Base-by-base conservation (phyloP, 1,140 invertebrate species). In the Phortica variegata region DNA sequence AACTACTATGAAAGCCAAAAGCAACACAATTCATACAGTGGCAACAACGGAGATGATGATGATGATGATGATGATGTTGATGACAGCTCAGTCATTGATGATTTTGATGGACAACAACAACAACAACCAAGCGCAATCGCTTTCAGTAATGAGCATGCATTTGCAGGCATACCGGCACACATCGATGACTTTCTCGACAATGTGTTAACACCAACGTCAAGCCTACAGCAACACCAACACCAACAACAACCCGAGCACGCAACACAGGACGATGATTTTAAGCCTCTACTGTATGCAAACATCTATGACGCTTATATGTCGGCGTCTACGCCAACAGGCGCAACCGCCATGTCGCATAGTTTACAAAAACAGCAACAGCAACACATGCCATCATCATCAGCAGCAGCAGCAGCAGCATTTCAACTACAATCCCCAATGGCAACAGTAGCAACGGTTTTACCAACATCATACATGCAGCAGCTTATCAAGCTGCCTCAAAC, bases 91-190 rank as follows among this genome's bases (percentile, higher is more conserved):
- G n/a, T n/a, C n/a, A 26, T 26, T 26, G 23, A 26, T 5, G 5
- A 26, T 26, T 6, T 26, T 10, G 23, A 26, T 26, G n/a, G n/a
- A n/a, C n/a, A n/a, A n/a, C n/a, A n/a, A n/a, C n/a, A n/a, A n/a
- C n/a, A 10, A 26, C 23, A 26, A 26, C 23, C 10, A 3, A 68
- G 45, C 12, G 63, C 63, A 0, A 37, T 49, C 13, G 63, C 63
- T 8, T 68, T 68, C 1, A 68, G 63, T 36, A 54, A 49, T 0
- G 54, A 60, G 6, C 42, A 60, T 16, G 63, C 23, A 63, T 9
- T 55, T 49, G 15, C 33, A 68, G 12, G 43, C 43, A 4, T 21
- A 41, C 10, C 13, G 66, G 23, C 59, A 56, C 10, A 66, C 48
- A 46, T 63, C 3, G 65, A 68, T 15, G 51, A 63, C 3, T 68